Conservation (phyloP, 2,113 vertebrate genomes). For the Alces alces region DNA sequence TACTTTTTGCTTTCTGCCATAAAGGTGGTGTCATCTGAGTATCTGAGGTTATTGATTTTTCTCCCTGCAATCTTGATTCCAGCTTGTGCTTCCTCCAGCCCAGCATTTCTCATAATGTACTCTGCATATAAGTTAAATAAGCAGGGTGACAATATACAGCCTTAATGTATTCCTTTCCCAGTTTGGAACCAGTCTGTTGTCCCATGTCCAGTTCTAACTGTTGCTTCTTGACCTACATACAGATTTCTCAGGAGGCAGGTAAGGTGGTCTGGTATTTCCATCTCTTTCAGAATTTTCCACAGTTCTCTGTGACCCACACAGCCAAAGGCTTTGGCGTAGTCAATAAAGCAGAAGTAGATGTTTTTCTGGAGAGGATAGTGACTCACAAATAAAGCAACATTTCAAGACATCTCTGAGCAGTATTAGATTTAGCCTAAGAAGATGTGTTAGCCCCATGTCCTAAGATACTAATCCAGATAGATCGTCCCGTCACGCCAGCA, state of each 20-base stretch:
- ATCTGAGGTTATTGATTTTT: neutral
- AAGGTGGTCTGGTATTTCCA: neutral
- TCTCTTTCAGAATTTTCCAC: neutral
- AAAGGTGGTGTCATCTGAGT: accelerated
- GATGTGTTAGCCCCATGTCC: too few species aligned
- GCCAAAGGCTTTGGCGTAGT: neutral
- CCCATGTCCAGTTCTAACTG: neutral
- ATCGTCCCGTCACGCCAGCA: accelerated
- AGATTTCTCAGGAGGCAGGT: neutral
- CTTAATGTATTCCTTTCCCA: neutral
- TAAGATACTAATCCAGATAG: neutral
- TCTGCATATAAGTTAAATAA: neutral
- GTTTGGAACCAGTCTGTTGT: neutral
- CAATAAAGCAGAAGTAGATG: neutral
- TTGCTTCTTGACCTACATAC: neutral
- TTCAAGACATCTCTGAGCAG: neutral
- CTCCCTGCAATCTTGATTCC: neutral
- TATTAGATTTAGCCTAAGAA: neutral
- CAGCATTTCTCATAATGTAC: accelerated
- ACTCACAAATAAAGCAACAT: too few species aligned
- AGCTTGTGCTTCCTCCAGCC: neutral
- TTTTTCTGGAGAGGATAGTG: neutral
- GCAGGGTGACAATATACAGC: neutral
- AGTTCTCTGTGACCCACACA: neutral
- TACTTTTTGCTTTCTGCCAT: neutral